phyloP scores from a whole-genome alignment of 2,888 invertebrate genomes.

The Eupithecia subfuscata region DNA sequence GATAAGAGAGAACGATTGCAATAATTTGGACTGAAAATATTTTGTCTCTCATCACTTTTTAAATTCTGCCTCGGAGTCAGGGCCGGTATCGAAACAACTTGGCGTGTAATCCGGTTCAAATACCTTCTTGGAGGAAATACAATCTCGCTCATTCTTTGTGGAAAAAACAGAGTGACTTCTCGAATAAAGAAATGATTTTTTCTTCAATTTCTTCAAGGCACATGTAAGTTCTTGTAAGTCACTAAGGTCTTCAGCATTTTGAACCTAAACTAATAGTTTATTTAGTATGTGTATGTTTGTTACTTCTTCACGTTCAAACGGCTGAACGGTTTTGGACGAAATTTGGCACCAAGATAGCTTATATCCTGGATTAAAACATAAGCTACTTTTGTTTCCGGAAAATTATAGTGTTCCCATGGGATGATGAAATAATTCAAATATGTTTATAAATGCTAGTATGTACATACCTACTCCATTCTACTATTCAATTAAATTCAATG shows the following conservation, averaged over 20 bases:
- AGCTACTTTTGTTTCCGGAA: not conserved
- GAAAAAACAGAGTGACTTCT: not conserved
- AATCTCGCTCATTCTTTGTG: slow-evolving; percentile 4
- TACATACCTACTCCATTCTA: not conserved
- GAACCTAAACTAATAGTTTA: too few species aligned
- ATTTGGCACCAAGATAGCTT: not conserved
- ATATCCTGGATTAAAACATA: not conserved
- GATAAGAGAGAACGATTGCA: not conserved
- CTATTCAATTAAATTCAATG: too few species aligned
- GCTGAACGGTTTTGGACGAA: not conserved
- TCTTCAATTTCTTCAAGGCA: not conserved
- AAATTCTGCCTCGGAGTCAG: not conserved
- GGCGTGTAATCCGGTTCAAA: slow-evolving; percentile 28
- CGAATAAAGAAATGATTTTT: slow-evolving; percentile 4
- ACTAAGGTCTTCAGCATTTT: not conserved
- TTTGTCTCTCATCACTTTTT: not conserved
- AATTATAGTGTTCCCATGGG: too few species aligned
- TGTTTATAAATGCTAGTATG: not conserved
- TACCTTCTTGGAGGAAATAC: slow-evolving; percentile 11
- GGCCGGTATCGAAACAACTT: slow-evolving; percentile 28
- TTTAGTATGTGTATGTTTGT: not conserved
- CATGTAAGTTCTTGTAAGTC: not conserved
- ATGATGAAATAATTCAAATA: too few species aligned
- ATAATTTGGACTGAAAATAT: too few species aligned
- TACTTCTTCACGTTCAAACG: not conserved